Evolutionary conservation across 2,113 vertebrate genomes (phyloP).

Genomic region (Sporophila hypoxantha): DNA sequence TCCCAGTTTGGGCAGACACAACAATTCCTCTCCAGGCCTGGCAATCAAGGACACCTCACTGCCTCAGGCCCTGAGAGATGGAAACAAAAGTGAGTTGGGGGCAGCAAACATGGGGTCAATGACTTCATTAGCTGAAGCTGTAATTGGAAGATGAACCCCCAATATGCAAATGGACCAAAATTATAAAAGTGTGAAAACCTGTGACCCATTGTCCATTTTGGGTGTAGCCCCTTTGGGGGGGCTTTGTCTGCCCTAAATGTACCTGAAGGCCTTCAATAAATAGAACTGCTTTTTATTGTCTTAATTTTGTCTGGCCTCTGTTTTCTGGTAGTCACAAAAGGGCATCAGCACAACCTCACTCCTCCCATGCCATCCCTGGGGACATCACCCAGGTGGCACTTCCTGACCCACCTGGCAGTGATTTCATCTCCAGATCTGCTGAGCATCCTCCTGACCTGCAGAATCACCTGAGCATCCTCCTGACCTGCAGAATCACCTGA

Average conservation of each 20-base stretch:
- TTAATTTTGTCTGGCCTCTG: background rate
- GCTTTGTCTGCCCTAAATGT: background rate
- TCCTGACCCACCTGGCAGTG: accelerated
- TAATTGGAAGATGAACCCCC: background rate
- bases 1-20: background rate
- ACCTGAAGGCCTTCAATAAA: background rate
- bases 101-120: background rate
- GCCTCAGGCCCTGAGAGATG: background rate
- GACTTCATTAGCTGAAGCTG: background rate
- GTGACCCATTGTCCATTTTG: background rate
- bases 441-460: background rate
- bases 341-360: background rate
- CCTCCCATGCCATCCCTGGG: accelerated
- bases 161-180: accelerated
- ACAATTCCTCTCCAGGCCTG: background rate
- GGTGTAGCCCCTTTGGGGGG: background rate
- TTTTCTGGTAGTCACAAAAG: accelerated
- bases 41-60: background rate
- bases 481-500: background rate
- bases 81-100: background rate
- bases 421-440: background rate
- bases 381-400: background rate
- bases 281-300: background rate
- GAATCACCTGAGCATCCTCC: background rate
- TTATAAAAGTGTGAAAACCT: background rate